These are phyloP conservation scores for Chrysopa pallens DNA, from an alignment of 1,140 invertebrate genomes.

Conservation along the genomic window DNA sequence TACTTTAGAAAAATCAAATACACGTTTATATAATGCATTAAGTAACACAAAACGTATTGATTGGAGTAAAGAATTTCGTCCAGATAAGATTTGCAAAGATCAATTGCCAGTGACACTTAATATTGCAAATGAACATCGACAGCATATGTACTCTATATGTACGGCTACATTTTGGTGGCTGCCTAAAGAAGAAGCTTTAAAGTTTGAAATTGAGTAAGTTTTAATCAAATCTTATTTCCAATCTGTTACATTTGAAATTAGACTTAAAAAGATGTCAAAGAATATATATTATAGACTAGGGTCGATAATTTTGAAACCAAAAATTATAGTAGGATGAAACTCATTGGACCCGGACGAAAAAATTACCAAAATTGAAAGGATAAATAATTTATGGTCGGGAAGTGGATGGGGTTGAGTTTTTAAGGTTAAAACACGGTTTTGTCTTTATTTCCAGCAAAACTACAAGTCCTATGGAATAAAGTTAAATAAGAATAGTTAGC, in stretches of 20 bases:
- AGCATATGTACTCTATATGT: constrained; percentile 6
- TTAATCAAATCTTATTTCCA: background rate
- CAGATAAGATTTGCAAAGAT: background rate
- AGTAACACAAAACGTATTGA: constrained; percentile 3
- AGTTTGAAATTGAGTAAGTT: constrained; percentile 10
- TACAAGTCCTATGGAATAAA: too few species aligned
- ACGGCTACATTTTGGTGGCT: constrained; percentile 10
- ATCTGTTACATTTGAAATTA: background rate
- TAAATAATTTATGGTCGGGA: too few species aligned
- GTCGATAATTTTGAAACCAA: too few species aligned
- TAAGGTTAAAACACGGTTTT: too few species aligned
- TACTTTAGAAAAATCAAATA: constrained; percentile 5
- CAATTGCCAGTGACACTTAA: background rate
- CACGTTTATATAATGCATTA: constrained; percentile 4
- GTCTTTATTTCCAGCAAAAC: too few species aligned
- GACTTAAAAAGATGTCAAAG: constrained; percentile 1
- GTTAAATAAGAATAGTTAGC: too few species aligned
- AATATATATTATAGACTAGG: too few species aligned
- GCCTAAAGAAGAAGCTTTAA: constrained; percentile 10
- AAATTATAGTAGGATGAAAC: background rate
- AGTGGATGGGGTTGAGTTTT: too few species aligned
- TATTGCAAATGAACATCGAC: constrained; percentile 2
- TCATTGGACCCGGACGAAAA: too few species aligned
- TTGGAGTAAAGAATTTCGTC: constrained; percentile 4
- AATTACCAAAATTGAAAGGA: too few species aligned